Evolutionary conservation across 2,113 vertebrate species (phyloP), one percentile per base, ranked within the genome.

Genomic region (Psettodes erumei): DNA sequence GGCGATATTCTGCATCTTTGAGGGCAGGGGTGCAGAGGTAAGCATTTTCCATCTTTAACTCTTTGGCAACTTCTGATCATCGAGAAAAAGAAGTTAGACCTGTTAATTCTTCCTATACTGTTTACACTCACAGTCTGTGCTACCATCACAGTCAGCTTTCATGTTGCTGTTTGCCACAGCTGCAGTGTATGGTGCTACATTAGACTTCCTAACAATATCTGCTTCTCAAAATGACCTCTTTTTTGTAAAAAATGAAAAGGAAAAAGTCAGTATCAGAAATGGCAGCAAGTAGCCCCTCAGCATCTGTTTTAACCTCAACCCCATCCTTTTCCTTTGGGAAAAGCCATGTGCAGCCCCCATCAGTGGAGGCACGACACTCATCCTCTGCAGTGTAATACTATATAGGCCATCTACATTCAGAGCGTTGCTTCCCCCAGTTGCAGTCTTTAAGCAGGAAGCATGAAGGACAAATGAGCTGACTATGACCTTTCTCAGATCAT

Each of bases 11-110:
- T 86, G 97, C 98, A 11, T 99, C 97, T 83, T 94, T 99, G 87
- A 96, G 96, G 93, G 95, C 96, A 83, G 98, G 96, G 92, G 93
- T 98, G 94, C 97, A 98, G 93, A 96, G 97, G 98, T 99, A 96
- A 35, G 96, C 89, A 88, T 64, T 91, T 93, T 87, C 50, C 56
- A 73, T 77, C 58, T 82, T 81, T 40, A 76, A 77, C 72, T 78
- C 61, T 84, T 77, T 40, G 79, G 28, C 43, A 83, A 83, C 65
- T 81, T 89, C 28, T 75, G 54, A 69, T 79, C 69, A 66, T 43
- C 15, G 62, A 8, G 27, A 8, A 61, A 59, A 75, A 50, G 71
- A 69, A 62, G 50, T 47, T 58, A 60, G 25, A 71, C 27, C 27
- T 23, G 5, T 53, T 72, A 18, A 15, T 21, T 50, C 27, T 37